Conservation (phyloP, 2,888 invertebrate genomes). For the Eristalis pertinax region DNA sequence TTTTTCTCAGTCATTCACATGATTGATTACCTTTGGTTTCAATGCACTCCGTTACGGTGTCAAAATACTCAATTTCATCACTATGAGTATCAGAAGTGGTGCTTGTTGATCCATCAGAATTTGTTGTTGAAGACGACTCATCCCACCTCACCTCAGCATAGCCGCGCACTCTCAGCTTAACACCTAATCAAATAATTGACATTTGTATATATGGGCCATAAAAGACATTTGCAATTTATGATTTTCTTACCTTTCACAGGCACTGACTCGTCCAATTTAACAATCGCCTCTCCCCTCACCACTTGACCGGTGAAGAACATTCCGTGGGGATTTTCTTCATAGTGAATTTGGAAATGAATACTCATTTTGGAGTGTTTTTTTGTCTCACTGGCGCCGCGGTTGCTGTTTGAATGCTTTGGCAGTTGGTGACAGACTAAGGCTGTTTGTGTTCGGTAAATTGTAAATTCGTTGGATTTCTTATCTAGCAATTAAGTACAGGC, state of each 20-base stretch:
- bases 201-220: background rate
- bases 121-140: background rate
- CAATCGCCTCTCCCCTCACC: constrained; percentile 71
- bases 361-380: constrained; percentile 71
- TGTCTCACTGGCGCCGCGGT: background rate
- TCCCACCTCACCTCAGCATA: constrained; percentile 55
- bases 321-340: constrained; percentile 77
- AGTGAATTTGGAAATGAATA: constrained; percentile 77
- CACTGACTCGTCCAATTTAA: constrained; percentile 72
- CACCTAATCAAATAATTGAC: constrained; percentile 5
- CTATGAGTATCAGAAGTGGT: background rate
- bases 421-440: background rate
- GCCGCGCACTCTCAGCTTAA: constrained; percentile 36
- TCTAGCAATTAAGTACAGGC: background rate
- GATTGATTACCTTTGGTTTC: constrained; percentile 35
- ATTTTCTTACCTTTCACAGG: constrained; percentile 68
- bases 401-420: background rate
- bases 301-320: constrained; percentile 78
- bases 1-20: background rate
- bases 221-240: background rate
- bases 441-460: background rate
- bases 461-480: background rate
- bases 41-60: constrained; percentile 42
- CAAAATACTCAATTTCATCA: constrained; percentile 52
- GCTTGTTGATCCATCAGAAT: constrained; percentile 31